Evolutionary conservation across 2,113 vertebrate species (phyloP).

Genomic region (Ciconia stormi): DNA sequence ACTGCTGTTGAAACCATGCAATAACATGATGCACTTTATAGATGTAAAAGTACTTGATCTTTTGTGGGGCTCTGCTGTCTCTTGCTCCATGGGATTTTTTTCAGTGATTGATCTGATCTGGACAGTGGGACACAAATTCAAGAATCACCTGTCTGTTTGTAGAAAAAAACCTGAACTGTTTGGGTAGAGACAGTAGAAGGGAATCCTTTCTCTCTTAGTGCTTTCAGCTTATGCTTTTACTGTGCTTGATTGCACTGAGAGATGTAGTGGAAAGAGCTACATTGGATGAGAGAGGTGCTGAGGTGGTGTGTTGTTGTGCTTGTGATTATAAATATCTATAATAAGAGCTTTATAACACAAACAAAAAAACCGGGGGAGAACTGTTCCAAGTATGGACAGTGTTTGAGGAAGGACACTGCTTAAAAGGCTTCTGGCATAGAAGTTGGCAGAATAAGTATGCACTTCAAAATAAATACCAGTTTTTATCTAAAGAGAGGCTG

Average conservation of each 20-base stretch:
- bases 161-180: neutral
- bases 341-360: neutral
- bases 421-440: neutral
- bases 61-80: neutral
- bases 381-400: neutral
- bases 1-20: neutral
- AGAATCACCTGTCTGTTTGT: neutral
- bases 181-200: neutral
- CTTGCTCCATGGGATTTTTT: neutral
- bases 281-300: neutral
- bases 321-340: neutral
- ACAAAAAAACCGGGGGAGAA: neutral
- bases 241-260: neutral
- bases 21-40: fast-evolving
- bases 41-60: neutral
- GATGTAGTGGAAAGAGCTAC: neutral
- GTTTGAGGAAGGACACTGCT: neutral
- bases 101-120: neutral
- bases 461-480: neutral
- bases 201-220: neutral
- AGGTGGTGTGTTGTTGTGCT: neutral
- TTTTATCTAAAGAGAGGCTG: neutral
- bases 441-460: neutral
- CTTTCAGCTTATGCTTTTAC: neutral
- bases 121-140: neutral